phyloP scores from a whole-genome alignment of 2,113 vertebrate species.

The Hydrochoerus hydrochaeris region DNA sequence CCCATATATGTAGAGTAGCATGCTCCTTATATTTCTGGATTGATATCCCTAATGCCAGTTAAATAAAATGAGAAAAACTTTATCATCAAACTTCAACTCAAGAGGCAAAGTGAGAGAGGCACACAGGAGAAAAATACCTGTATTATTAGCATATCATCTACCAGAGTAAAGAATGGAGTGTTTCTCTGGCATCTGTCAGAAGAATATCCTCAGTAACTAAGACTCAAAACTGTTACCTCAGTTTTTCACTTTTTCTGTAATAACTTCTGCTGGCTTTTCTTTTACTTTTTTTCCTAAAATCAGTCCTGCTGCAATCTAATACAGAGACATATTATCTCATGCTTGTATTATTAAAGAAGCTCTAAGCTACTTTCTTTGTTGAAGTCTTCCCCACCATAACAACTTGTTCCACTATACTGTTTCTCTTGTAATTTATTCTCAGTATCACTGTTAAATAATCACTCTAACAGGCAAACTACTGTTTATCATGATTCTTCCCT shows the following conservation, averaged over 20 bases:
- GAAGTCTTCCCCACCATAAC: background rate
- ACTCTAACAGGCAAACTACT: background rate
- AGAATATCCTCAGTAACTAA: background rate
- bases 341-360: background rate
- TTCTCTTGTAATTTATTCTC: background rate
- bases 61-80: background rate
- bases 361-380: background rate
- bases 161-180: background rate
- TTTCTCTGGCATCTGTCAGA: background rate
- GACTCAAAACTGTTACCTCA: background rate
- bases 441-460: background rate
- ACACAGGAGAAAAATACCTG: background rate
- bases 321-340: background rate
- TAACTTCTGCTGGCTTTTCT: background rate
- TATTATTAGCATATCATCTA: background rate
- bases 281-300: background rate
- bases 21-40: background rate
- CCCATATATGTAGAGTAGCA: background rate
- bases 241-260: background rate
- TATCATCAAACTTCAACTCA: background rate
- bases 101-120: background rate
- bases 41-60: background rate
- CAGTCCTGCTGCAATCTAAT: background rate
- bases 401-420: background rate
- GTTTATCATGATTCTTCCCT: accelerated